Evolutionary conservation across 2,113 vertebrate species (phyloP).

Genomic region (Otolemur garnettii): DNA sequence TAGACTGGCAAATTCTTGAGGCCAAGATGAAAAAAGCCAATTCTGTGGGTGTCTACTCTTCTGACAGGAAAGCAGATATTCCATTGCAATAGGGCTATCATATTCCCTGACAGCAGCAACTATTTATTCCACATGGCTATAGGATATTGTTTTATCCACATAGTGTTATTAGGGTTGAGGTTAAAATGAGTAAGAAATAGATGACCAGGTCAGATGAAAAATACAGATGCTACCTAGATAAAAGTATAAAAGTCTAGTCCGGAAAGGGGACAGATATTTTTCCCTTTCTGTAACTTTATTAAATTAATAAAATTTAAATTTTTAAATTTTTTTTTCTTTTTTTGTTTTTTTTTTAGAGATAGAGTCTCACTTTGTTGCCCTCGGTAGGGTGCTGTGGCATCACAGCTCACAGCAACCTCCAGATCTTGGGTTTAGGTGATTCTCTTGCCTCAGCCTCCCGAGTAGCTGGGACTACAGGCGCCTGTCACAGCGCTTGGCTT

Average conservation of each 20-base stretch:
- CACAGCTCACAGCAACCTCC: too few species aligned
- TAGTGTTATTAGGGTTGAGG: background rate
- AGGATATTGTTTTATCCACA: background rate
- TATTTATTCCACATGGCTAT: background rate
- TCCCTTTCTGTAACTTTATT: background rate
- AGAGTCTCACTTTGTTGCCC: too few species aligned
- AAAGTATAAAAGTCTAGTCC: background rate
- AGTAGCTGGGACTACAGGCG: too few species aligned
- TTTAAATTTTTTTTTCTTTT: background rate
- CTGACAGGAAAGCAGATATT: background rate
- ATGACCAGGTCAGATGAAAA: background rate
- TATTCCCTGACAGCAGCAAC: background rate
- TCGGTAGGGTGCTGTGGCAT: too few species aligned
- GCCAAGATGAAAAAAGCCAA: background rate
- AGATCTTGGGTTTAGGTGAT: too few species aligned
- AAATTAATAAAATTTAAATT: background rate
- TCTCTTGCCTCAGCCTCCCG: too few species aligned
- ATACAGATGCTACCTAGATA: background rate
- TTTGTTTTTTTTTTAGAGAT: too few species aligned
- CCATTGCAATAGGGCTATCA: background rate
- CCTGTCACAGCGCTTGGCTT: too few species aligned
- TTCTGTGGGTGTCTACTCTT: background rate
- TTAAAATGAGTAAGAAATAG: conserved; percentile 1
- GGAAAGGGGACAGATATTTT: background rate
- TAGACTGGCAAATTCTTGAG: background rate